A percentile compares a stretch with the other conserved stretches of the same genome.
Evolutionary conservation across 2,888 invertebrate genomes (phyloP).

Genomic region (Artemia sp.): DNA sequence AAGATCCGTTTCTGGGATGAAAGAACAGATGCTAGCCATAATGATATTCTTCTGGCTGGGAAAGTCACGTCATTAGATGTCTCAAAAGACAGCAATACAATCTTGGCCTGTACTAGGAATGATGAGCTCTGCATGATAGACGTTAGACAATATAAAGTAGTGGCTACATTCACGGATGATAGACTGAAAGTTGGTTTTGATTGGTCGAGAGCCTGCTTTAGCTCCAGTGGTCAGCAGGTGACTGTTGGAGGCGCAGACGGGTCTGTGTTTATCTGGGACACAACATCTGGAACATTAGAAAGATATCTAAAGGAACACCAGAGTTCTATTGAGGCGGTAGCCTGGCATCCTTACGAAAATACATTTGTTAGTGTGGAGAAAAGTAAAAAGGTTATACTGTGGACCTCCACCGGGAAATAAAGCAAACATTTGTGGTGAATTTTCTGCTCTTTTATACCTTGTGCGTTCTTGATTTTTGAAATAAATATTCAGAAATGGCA

Average conservation of each 20-base stretch:
- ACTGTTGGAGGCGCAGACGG: constrained; percentile 87
- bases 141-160: constrained; percentile 78
- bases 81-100: constrained; percentile 74
- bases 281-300: constrained; percentile 53
- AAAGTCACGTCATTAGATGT: constrained; percentile 88
- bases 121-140: constrained; percentile 88
- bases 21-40: constrained; percentile 48
- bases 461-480: no score
- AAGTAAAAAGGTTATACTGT: constrained; percentile 58
- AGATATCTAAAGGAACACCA: constrained; percentile 50
- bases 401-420: constrained; percentile 34
- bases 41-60: constrained; percentile 73
- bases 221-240: constrained; percentile 70
- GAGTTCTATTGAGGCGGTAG: constrained; percentile 53
- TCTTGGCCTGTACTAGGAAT: constrained; percentile 82
- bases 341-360: constrained; percentile 70
- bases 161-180: constrained; percentile 80
- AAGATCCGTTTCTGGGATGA: constrained; percentile 93
- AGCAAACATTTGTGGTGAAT: no score
- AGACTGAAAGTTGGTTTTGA: constrained; percentile 89
- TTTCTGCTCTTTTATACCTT: no score
- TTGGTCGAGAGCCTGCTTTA: constrained; percentile 80
- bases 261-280: constrained; percentile 77
- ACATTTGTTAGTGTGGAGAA: constrained; percentile 66
- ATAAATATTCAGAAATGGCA: no score